A percentile compares a stretch with the other conserved stretches of the same genome.
These are phyloP conservation scores for Aporophyla lueneburgensis DNA, from an alignment of 2,888 invertebrate genomes.

Conservation along the genomic window DNA sequence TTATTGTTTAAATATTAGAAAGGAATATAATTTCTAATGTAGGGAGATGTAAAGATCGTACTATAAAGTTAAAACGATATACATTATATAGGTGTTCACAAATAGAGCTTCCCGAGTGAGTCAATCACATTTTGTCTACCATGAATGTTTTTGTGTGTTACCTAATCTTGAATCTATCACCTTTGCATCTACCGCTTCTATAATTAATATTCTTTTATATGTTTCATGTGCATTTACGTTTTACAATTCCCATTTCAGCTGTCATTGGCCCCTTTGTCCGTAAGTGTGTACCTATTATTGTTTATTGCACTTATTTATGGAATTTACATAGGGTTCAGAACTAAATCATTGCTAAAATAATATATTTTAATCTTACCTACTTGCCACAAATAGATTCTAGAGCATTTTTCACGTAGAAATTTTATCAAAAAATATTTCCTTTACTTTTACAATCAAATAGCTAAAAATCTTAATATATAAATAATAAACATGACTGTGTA, in stretches of 20 bases:
- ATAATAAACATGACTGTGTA: slow-evolving; percentile 63
- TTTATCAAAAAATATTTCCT: slow-evolving; percentile 30
- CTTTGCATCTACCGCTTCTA: slow-evolving; percentile 33
- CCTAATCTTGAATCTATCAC: slow-evolving; percentile 41
- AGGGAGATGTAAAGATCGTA: slow-evolving; percentile 80
- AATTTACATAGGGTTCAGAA: slow-evolving; percentile 45
- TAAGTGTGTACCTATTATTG: slow-evolving; percentile 26
- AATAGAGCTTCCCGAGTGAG: slow-evolving; percentile 87
- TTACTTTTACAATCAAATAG: slow-evolving; percentile 50
- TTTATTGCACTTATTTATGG: slow-evolving; percentile 29
- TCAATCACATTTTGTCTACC: slow-evolving; percentile 82
- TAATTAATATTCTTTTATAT: slow-evolving; percentile 27
- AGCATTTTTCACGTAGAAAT: slow-evolving; percentile 53
- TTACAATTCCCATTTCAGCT: slow-evolving; percentile 25
- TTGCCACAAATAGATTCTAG: slow-evolving; percentile 60
- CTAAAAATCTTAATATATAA: slow-evolving; percentile 50
- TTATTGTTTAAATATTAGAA: slow-evolving; percentile 82
- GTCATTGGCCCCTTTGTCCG: slow-evolving; percentile 40
- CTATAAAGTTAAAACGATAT: slow-evolving; percentile 74
- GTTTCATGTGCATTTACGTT: slow-evolving; percentile 16
- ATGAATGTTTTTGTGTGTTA: slow-evolving; percentile 72
- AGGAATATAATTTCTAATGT: slow-evolving; percentile 82
- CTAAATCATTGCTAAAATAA: slow-evolving; percentile 39
- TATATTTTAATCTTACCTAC: slow-evolving; percentile 45
- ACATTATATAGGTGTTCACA: slow-evolving; percentile 80